Evolutionary conservation across 1,140 invertebrate genomes (phyloP).

Genomic region (Drosophila pseudoobscura): DNA sequence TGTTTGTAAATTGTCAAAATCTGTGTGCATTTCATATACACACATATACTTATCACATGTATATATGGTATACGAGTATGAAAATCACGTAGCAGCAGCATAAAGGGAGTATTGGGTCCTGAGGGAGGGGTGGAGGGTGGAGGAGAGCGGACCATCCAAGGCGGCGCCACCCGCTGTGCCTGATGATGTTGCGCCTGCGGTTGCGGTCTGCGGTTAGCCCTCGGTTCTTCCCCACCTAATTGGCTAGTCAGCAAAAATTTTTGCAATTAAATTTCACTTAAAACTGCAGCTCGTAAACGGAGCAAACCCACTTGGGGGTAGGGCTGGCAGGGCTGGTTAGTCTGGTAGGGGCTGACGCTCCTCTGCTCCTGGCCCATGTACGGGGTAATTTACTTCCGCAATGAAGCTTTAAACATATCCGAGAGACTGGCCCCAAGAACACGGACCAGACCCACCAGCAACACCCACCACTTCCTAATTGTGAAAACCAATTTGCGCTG

Average conservation of each 20-base stretch:
- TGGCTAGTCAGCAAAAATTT: conserved; percentile 59
- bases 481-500: conserved; percentile 80
- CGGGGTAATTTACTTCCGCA: conserved; percentile 77
- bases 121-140: background rate
- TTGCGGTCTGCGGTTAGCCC: conserved; percentile 28
- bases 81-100: conserved; percentile 64
- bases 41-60: too few relatives aligned
- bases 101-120: too few relatives aligned
- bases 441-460: conserved; percentile 23
- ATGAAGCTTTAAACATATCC: conserved; percentile 72
- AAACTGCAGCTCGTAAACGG: conserved; percentile 59
- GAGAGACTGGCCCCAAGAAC: conserved; percentile 8
- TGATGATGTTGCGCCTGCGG: conserved; percentile 20
- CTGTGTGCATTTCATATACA: conserved; percentile 68
- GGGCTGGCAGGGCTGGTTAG: background rate
- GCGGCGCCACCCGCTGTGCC: conserved; percentile 9
- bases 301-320: background rate
- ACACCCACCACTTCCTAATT: conserved; percentile 81
- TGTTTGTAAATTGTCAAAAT: conserved; percentile 78
- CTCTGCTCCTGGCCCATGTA: conserved; percentile 14
- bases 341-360: conserved; percentile 19
- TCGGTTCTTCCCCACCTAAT: conserved; percentile 31
- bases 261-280: conserved; percentile 80
- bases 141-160: too few relatives aligned
- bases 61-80: conserved; percentile 36